Evolutionary conservation across 1,140 invertebrate species (phyloP).

Genomic region (Tetragonula clypearis): DNA sequence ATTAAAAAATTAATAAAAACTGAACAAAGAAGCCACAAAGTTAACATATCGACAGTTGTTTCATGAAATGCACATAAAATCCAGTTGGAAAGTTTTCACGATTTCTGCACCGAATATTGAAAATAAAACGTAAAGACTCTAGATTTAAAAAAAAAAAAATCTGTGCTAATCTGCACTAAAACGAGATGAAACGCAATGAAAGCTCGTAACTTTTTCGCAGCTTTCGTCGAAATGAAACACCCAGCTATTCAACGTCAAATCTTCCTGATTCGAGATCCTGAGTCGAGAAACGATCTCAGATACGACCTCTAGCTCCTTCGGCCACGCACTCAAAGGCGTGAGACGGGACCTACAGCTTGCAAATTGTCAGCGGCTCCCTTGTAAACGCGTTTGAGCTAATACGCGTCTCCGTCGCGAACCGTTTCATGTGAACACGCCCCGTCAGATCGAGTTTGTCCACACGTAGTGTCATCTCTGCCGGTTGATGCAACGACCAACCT

Average conservation of each 20-base stretch:
- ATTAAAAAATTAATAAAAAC: too few relatives aligned
- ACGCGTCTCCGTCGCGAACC: slow-evolving; percentile 14
- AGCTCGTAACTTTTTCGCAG: too few relatives aligned
- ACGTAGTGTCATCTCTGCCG: slow-evolving; percentile 8
- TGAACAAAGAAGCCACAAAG: too few relatives aligned
- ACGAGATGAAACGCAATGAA: too few relatives aligned
- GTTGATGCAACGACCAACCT: background rate
- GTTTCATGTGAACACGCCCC: slow-evolving; percentile 11
- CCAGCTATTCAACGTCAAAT: background rate
- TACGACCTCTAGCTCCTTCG: background rate
- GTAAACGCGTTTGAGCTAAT: slow-evolving; percentile 10
- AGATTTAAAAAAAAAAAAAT: too few relatives aligned
- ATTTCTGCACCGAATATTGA: too few relatives aligned
- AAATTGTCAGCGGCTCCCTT: slow-evolving; percentile 3
- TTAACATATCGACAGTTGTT: too few relatives aligned
- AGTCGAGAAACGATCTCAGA: background rate
- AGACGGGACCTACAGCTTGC: background rate
- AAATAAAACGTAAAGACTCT: too few relatives aligned
- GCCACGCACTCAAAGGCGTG: background rate
- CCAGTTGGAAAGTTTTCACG: too few relatives aligned
- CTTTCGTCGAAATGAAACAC: background rate
- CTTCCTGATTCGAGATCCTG: background rate
- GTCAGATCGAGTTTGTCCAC: slow-evolving; percentile 18
- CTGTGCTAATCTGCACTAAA: too few relatives aligned
- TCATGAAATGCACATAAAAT: too few relatives aligned